Conservation (phyloP, 2,888 invertebrate species). For the Chydorus sphaericus region DNA sequence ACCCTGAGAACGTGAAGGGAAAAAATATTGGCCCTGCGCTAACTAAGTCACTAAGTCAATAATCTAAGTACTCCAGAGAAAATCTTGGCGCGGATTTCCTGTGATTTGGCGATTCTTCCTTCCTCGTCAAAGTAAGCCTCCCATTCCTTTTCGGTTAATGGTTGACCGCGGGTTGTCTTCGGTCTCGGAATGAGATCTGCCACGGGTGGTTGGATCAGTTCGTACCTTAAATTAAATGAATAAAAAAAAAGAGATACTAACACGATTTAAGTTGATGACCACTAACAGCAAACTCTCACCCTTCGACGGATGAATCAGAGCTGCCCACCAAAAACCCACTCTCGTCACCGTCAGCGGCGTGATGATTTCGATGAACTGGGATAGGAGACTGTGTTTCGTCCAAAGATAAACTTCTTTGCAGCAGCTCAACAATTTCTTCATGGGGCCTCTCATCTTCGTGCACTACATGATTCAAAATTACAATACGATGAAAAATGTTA, state of each 20-base stretch:
- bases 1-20: constrained; percentile 44
- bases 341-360: not conserved
- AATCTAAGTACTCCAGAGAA: constrained; percentile 65
- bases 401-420: constrained; percentile 33
- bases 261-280: not conserved
- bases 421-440: constrained; percentile 45
- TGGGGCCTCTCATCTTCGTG: constrained; percentile 44
- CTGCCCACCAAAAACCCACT: not conserved
- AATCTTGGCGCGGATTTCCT: constrained; percentile 65
- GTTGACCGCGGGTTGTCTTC: constrained; percentile 49
- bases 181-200: constrained; percentile 54
- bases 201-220: constrained; percentile 43
- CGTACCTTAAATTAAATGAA: constrained; percentile 36
- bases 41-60: constrained; percentile 2
- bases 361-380: constrained; percentile 27
- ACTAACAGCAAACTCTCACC: not conserved
- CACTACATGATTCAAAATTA: constrained; percentile 6
- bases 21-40: not conserved
- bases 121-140: constrained; percentile 58
- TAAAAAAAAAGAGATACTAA: not conserved
- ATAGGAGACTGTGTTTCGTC: constrained; percentile 30
- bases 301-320: constrained; percentile 11
- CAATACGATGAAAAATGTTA: not conserved
- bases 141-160: constrained; percentile 68
- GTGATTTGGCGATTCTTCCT: constrained; percentile 62